Percentiles rank a stretch among this genome's conserved stretches.
These are phyloP conservation scores for Poeciliopsis turneri DNA, from an alignment of 2,797 vertebrate species.

Conservation along the genomic window DNA sequence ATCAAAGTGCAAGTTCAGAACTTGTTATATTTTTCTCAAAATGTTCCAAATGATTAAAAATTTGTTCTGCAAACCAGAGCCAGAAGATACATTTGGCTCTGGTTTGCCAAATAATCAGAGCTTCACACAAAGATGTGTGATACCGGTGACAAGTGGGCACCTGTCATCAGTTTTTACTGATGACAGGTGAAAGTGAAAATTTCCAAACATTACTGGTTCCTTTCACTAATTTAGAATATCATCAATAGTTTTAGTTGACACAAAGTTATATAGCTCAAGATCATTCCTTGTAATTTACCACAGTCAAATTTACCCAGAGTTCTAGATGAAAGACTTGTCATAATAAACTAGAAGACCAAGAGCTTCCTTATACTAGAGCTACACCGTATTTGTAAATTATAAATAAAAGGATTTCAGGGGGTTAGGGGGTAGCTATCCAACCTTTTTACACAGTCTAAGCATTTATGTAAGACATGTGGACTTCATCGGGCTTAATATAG, in stretches of 20 bases:
- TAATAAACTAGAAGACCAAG: background rate
- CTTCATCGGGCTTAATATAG: background rate
- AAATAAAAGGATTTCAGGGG: background rate
- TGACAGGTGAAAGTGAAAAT: background rate
- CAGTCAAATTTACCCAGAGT: background rate
- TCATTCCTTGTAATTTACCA: background rate
- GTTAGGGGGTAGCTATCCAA: background rate
- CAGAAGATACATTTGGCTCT: too few species aligned
- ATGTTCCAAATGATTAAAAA: background rate
- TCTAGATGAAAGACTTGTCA: background rate
- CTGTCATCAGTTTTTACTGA: conserved; percentile 7
- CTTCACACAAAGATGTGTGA: background rate
- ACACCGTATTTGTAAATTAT: background rate
- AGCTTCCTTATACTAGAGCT: background rate
- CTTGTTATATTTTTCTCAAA: background rate
- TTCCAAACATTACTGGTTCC: background rate
- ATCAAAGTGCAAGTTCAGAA: background rate
- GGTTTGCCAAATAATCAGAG: too few species aligned
- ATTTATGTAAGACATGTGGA: background rate
- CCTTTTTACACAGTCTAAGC: background rate
- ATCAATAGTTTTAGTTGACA: background rate
- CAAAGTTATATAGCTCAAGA: background rate
- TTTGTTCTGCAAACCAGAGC: background rate
- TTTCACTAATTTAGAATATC: background rate
- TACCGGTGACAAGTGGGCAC: background rate